A percentile compares a stretch with the other conserved stretches of the same genome.
Evolutionary conservation across 1,140 invertebrate species (phyloP).

Genomic region (Euwallacea fornicatus): DNA sequence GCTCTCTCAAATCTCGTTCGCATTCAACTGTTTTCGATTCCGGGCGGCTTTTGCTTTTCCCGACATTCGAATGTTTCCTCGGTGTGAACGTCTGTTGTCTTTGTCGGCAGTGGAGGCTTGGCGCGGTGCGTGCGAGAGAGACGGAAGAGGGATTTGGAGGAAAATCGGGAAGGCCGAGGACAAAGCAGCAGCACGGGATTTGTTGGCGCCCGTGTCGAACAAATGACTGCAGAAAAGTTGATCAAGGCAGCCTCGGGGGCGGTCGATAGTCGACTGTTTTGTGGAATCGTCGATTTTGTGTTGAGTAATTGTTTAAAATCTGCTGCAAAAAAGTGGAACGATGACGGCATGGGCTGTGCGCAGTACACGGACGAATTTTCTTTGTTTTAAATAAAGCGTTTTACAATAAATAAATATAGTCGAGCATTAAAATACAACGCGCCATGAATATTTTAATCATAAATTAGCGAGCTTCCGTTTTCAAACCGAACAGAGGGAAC

Average conservation of each 20-base stretch:
- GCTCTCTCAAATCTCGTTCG: constrained; percentile 31
- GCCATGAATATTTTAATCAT: constrained; percentile 30
- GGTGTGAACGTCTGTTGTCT: constrained; percentile 12
- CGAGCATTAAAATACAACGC: constrained; percentile 10
- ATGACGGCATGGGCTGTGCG: no score
- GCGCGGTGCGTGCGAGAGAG: constrained; percentile 19
- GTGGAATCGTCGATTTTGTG: constrained; percentile 30
- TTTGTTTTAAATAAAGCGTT: constrained; percentile 23
- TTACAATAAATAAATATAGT: constrained; percentile 31
- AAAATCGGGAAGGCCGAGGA: constrained; percentile 42
- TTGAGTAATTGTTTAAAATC: neutral
- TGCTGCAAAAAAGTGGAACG: no score
- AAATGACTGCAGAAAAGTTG: constrained; percentile 52
- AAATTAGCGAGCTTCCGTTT: constrained; percentile 27
- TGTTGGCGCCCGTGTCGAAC: constrained; percentile 53
- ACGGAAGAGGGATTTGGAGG: constrained; percentile 35
- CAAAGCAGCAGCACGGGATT: constrained; percentile 50
- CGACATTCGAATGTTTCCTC: constrained; percentile 30
- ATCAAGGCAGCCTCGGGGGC: constrained; percentile 48
- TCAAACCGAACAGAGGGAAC: constrained; percentile 13
- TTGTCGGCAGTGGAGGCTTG: neutral
- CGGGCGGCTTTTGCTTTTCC: constrained; percentile 30
- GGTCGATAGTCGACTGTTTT: constrained; percentile 40
- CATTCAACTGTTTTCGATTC: constrained; percentile 33
- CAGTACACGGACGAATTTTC: neutral